Evolutionary conservation across 2,797 vertebrate species (phyloP).

Genomic region (Sciurus carolinensis): DNA sequence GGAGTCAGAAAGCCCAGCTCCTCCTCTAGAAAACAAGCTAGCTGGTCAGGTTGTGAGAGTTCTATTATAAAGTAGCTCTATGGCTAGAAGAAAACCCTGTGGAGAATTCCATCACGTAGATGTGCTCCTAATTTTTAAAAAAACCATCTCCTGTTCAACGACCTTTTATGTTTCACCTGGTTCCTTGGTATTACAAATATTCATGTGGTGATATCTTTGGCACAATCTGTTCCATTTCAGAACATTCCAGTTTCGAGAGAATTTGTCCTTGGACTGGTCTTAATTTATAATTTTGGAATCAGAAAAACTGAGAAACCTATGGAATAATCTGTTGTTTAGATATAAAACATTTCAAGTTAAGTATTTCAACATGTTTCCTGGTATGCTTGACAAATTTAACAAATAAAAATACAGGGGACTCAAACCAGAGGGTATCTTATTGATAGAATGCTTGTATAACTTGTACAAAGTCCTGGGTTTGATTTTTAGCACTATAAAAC

Average conservation of each 20-base stretch:
- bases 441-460: background rate
- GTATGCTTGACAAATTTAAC: background rate
- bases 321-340: background rate
- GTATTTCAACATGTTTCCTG: background rate
- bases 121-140: background rate
- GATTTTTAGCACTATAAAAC: background rate
- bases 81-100: background rate
- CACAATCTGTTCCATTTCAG: background rate
- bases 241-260: slow-evolving; percentile 12
- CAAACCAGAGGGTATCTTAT: background rate
- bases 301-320: background rate
- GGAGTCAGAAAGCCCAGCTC: background rate
- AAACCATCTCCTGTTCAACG: background rate
- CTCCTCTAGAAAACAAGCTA: background rate
- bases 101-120: background rate
- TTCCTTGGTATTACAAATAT: background rate
- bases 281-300: slow-evolving; percentile 40
- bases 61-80: background rate
- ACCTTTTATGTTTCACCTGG: background rate
- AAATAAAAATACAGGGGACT: background rate
- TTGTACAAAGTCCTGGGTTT: background rate
- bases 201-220: background rate
- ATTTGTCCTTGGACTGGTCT: slow-evolving; percentile 5
- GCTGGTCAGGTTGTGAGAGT: background rate
- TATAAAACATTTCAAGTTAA: background rate